Base-by-base conservation (phyloP, 2,797 vertebrate genomes). In the Aeoliscus strigatus region DNA sequence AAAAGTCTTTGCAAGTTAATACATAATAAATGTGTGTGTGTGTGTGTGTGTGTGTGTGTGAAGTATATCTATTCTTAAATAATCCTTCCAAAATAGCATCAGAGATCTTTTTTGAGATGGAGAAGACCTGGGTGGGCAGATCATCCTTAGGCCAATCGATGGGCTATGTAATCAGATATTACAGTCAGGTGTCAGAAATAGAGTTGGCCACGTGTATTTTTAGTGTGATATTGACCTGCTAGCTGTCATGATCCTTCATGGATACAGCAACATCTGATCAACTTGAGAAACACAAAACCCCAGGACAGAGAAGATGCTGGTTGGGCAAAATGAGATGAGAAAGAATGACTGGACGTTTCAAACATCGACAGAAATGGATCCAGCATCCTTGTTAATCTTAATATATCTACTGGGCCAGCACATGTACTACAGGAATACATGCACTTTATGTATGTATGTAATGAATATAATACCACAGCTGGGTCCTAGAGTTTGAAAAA, bases 111-210 rank as follows among this genome's bases (percentile, higher is more conserved):
- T 71, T 78, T 79, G 71, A 67, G 70, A 69, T 66, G 33, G 48
- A 77, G 63, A 87, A 86, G 82, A 86, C 79, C 83, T 79, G 78
- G 86, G 75, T 50, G 29, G 66, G 76, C 81, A 79, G 63, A 80
- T 86, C 76, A 80, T 77, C 51, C 44, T 63, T 60, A 66, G 46
- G 66, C 69, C 67, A 66, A 87, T 89, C 87, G 47, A 90, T 90
- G 77, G 49, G 31, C 70, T 68, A 52, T 83, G 86, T 78, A 88
- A 90, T 65, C 54, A 67, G 65, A 87, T 84, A 85, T 81, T 66
- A 66, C 61, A 72, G 70, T 68, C 75, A 52, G 70, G 65, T 44
- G 51, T 66, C 79, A 65, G 75, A 84, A 85, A 87, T 81, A 82
- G 80, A 76, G 55, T 59, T 64, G 32, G 70, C 70, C 75, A 65